Evolutionary conservation across 2,797 vertebrate genomes (phyloP), one percentile per base, ranked within the genome.

Genomic region (Acanthiza pusilla): DNA sequence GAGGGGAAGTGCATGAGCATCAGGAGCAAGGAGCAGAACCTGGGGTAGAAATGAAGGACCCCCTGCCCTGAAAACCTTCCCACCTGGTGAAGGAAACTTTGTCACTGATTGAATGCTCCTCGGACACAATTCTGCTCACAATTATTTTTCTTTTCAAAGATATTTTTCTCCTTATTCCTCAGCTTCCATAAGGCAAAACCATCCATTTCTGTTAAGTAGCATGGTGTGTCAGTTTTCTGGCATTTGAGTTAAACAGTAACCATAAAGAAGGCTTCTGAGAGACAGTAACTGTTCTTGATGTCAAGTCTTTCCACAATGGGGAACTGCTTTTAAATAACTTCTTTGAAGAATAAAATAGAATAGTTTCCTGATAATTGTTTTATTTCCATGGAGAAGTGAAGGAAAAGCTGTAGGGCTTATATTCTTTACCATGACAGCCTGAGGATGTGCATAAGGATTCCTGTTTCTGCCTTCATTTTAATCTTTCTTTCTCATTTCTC

Each of bases 371-470:
- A 68, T 95, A 95, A 96, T 91, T 93, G 75, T 53, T 95, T 95
- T 93, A 89, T 94, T 91, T 91, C 93, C 85, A 87, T 89, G 77
- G 94, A 93, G 89, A 97, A 97, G 92, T 40, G 36, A 86, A 80
- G 57, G 48, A 93, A 91, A 80, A 79, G 27, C 40, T 83, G 62
- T 68, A 78, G 10, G 23, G 53, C 10, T 90, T 72, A 72, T 38
- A 90, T 71, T 83, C 78, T 79, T 91, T 77, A 91, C 50, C 61
- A 77, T 58, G 78, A 80, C 89, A 94, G 54, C 42, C 30, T 66
- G 38, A 85, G 47, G 47, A 77, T 60, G 62, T 11, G 40, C 30
- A 27, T 29, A 40, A 85, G 5, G 7, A 82, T 71, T 91, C 61
- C 36, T 79, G 29, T 75, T 90, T 85, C 73, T 94, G 57, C 47